Evolutionary conservation across 2,888 invertebrate genomes (phyloP).

Genomic region (Meteorus cinctellus): DNA sequence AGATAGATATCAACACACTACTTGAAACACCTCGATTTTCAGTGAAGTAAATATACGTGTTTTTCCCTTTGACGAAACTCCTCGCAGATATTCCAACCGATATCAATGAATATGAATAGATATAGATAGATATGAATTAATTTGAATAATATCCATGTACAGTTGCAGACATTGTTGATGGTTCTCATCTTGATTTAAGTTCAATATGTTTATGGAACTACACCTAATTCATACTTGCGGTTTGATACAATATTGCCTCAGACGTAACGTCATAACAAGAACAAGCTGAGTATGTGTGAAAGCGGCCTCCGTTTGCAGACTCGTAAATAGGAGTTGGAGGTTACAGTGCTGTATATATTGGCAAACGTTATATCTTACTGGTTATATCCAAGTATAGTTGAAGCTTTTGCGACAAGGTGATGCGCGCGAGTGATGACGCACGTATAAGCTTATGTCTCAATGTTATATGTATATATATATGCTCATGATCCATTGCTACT

Average conservation of each 20-base stretch:
- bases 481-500: not conserved
- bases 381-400: not conserved
- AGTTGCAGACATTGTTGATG: too few relatives aligned
- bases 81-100: too few relatives aligned
- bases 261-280: not conserved
- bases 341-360: not conserved
- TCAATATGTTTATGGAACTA: not conserved
- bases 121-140: too few relatives aligned
- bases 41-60: too few relatives aligned
- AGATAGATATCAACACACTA: too few relatives aligned
- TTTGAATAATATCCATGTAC: too few relatives aligned
- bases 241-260: constrained; percentile 5
- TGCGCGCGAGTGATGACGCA: not conserved
- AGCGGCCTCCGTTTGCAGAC: not conserved
- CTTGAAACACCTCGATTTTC: too few relatives aligned
- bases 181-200: not conserved
- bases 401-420: not conserved
- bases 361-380: not conserved
- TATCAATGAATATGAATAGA: too few relatives aligned
- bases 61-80: too few relatives aligned
- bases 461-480: not conserved
- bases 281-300: not conserved
- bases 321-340: constrained; percentile 2
- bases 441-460: not conserved
- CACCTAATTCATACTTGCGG: not conserved